Base-by-base conservation (phyloP, 2,888 invertebrate species). In the Amblyteles armatorius region DNA sequence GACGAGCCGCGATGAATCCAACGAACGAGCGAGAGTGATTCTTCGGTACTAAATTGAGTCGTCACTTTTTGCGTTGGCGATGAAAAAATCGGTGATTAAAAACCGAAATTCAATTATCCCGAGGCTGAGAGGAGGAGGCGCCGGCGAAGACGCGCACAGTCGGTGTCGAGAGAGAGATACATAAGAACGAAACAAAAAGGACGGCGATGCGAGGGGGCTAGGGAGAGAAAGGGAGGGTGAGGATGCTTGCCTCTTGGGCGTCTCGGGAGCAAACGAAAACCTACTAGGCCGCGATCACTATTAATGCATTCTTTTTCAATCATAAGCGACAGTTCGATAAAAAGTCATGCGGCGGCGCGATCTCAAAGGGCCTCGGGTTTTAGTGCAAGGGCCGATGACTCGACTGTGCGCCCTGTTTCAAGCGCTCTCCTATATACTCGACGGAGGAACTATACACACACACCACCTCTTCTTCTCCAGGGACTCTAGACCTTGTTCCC, bases 271-370 rank as follows among this genome's bases (percentile, higher is more conserved):
- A 79, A 82, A 85, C 82, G 79, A 79, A 79, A 72, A 85, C 48
- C 76, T 50, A 89, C 88, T 89, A 87, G 86, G 88, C 86, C 84
- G 82, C 88, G 86, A 85, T 81, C 90, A 90, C 91, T 92, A 92
- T 92, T 93, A 92, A 91, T 90, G 90, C 88, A 90, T 91, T 91
- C 90, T 92, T 92, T 93, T 93, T 92, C 93, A 92, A 93, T 93
- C 92, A 93, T 92, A 93, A 93, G 89, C 91, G 92, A 93, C 93
- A 93, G 92, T 91, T 89, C 86, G 91, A 92, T 92, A 93, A 93
- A 93, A 93, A 93, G 91, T 91, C 89, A 89, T 91, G 90, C 88
- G 92, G 91, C 92, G 92, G 92, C 92, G 87, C 83, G 88, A 89
- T 90, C 91, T 93, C 93, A 93, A 93, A 93, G 93, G 90, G 87